Evolutionary conservation across 2,797 vertebrate genomes (phyloP).

Genomic region (Sorex maritimensis): DNA sequence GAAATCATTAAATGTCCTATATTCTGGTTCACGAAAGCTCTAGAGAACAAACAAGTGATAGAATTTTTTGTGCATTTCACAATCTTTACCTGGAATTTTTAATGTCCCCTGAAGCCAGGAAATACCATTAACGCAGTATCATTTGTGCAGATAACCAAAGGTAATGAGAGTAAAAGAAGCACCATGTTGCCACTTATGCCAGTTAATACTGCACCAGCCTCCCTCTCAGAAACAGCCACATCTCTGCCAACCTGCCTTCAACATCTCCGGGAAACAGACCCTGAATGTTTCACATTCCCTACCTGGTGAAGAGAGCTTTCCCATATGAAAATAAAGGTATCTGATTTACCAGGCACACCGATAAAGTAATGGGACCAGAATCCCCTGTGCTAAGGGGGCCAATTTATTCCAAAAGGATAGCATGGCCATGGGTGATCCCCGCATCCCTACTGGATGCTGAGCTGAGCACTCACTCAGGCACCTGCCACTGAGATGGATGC

Average conservation of each 20-base stretch:
- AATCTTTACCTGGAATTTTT: not conserved
- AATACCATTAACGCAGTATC: not conserved
- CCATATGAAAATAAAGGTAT: not conserved
- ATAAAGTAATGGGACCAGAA: not conserved
- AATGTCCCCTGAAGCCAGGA: not conserved
- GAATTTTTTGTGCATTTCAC: not conserved
- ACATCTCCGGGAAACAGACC: not conserved
- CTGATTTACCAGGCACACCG: not conserved
- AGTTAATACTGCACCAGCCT: not conserved
- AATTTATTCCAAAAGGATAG: not conserved
- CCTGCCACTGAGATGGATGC: not conserved
- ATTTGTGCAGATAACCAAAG: not conserved
- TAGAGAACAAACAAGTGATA: not conserved
- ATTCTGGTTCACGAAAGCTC: not conserved
- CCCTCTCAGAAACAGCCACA: not conserved
- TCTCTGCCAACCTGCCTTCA: not conserved
- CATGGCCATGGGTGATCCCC: not conserved
- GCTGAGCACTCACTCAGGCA: not conserved
- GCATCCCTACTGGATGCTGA: not conserved
- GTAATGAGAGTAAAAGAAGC: not conserved
- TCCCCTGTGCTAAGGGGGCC: not conserved
- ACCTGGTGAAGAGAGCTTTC: not conserved
- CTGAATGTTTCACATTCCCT: not conserved
- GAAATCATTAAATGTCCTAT: not conserved
- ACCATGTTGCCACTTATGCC: fast-evolving